Base-by-base conservation (phyloP, 2,113 vertebrate genomes). In the Tichodroma muraria region DNA sequence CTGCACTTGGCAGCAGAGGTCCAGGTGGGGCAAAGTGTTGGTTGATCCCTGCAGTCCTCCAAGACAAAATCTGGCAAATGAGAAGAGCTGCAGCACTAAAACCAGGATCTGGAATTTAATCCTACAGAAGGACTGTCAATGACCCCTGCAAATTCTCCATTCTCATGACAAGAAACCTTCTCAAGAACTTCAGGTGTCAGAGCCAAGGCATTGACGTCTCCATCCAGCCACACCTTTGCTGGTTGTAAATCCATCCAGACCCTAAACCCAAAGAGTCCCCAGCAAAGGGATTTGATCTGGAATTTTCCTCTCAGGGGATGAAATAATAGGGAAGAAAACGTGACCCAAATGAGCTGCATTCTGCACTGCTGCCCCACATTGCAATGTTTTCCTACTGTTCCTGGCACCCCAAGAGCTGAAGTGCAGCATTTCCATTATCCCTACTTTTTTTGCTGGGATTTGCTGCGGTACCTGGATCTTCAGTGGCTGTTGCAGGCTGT, bases 401-500 rank as follows among this genome's bases (percentile, higher is more conserved):
- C 71, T 68, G 38, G 4, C 15, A 72, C 9, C 8, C 8, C 13
- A 6, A 53, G 31, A 27, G 6, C 49, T 19, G 33, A 72, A 91
- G 9, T 19, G 15, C 31, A 72, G 20, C 11, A 24, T n/a, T 81
- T 15, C 23, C 38, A 19, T 35, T 33, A 15, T 37, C 59, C n/a
- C 7, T 60, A 0, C 8, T 33, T 61, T 20, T 35, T 64, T 6
- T 9, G 11, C 9, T 31, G 44, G 47, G n/a, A 30, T 72, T 80
- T 1, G 0, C 13, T 78, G 15, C 17, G 18, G 10, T 19, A 5
- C 8, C 10, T 3, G 1, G 28, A 16, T 52, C 18, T 40, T 13
- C n/a, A 42, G 1, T 7, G 80, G 23, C 13, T 84, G 31, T 7
- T 59, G 24, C 6, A 44, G 35, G 15, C 30, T 71, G 25, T 9